A percentile compares a stretch with the other conserved stretches of the same genome.
These are phyloP conservation scores for Scartelaos histophorus DNA, from an alignment of 2,113 vertebrate genomes.

Conservation along the genomic window DNA sequence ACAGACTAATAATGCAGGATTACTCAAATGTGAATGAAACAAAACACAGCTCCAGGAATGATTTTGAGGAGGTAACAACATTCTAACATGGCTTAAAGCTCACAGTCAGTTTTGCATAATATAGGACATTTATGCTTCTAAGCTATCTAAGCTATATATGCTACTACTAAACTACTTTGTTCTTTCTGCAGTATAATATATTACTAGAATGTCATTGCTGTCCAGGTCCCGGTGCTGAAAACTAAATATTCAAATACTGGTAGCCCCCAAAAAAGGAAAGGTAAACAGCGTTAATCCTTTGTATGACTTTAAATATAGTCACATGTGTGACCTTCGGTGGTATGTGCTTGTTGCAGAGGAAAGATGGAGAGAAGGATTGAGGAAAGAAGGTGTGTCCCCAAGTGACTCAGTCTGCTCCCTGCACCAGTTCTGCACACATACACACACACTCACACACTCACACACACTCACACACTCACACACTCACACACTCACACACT, in stretches of 20 bases:
- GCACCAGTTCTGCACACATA: constrained; percentile 42
- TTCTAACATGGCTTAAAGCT: no score
- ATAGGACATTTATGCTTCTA: not conserved
- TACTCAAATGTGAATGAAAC: no score
- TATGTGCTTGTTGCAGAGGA: constrained; percentile 63
- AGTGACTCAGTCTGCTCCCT: constrained; percentile 66
- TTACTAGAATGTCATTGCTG: not conserved
- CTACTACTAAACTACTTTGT: not conserved
- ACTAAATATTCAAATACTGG: no score
- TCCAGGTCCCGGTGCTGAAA: no score
- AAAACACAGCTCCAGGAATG: no score
- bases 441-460: no score
- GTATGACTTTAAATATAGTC: constrained; percentile 44
- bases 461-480: no score
- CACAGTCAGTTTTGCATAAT: no score
- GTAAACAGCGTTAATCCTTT: not conserved
- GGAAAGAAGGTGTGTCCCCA: constrained; percentile 65
- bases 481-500: no score
- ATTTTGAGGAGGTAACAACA: no score
- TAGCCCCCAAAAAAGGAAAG: not conserved
- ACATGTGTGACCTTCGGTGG: constrained; percentile 67
- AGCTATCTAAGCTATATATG: not conserved
- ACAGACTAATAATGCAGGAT: no score
- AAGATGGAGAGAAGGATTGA: constrained; percentile 50
- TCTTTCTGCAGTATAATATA: not conserved